A percentile compares a stretch with the other conserved stretches of the same genome.
Conservation (phyloP, 2,113 vertebrate genomes). For the Balaeniceps rex region DNA sequence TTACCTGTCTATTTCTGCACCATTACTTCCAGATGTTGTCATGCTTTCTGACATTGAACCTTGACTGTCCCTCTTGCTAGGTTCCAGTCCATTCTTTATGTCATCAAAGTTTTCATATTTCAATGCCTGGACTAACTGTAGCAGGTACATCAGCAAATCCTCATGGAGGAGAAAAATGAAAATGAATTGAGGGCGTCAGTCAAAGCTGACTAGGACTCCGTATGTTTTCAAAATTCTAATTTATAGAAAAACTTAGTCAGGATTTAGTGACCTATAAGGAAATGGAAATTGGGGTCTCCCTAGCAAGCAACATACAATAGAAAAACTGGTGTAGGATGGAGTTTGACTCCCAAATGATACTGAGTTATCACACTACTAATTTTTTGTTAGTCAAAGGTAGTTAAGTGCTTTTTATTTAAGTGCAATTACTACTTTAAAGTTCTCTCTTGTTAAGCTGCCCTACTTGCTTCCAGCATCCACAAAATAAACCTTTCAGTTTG, state of each 20-base stretch:
- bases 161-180: constrained; percentile 22
- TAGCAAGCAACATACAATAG: background rate
- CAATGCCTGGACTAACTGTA: constrained; percentile 95
- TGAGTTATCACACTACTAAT: background rate
- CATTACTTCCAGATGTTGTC: constrained; percentile 57
- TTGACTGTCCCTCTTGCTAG: constrained; percentile 88
- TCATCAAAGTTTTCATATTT: constrained; percentile 98
- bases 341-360: background rate
- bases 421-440: background rate
- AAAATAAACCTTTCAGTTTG: background rate
- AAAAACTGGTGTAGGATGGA: background rate
- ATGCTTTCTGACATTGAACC: constrained; percentile 84
- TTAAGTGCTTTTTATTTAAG: background rate
- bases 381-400: background rate
- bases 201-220: background rate
- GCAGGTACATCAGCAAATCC: constrained; percentile 97
- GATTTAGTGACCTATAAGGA: background rate
- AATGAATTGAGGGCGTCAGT: background rate
- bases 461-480: background rate
- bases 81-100: constrained; percentile 92
- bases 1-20: constrained; percentile 88
- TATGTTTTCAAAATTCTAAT: background rate
- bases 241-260: background rate
- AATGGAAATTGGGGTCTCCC: background rate
- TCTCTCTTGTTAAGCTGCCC: background rate